Evolutionary conservation across 2,888 invertebrate species (phyloP).

Genomic region (Oscheius myriophilus): DNA sequence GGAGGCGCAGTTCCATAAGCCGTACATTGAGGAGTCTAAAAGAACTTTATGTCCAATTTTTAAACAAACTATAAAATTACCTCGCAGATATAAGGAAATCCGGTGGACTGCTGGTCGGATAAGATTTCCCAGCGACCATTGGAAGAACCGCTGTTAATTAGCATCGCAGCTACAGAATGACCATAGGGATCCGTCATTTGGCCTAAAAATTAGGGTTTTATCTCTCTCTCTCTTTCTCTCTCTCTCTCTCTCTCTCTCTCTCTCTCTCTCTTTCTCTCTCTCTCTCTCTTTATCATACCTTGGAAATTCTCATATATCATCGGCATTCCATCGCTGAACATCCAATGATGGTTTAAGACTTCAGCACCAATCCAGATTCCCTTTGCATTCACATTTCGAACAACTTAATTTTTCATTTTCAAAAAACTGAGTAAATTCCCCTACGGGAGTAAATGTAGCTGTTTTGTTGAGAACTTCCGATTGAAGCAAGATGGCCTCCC

Average conservation of each 20-base stretch:
- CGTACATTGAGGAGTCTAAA: constrained; percentile 14
- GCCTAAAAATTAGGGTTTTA: background rate
- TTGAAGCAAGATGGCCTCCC: constrained; percentile 21
- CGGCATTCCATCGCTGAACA: constrained; percentile 13
- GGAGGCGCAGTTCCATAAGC: constrained; percentile 19
- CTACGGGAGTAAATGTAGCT: constrained; percentile 24
- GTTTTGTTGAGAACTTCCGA: constrained; percentile 9
- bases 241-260: too few species aligned
- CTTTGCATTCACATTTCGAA: constrained; percentile 17
- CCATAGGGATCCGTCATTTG: constrained; percentile 14
- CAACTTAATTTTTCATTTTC: background rate
- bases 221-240: too few species aligned
- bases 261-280: too few species aligned
- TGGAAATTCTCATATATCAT: constrained; percentile 20
- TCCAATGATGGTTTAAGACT: constrained; percentile 13
- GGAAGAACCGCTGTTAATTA: constrained; percentile 8
- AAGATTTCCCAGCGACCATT: constrained; percentile 20
- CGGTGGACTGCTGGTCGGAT: constrained; percentile 11
- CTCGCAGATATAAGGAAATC: constrained; percentile 21
- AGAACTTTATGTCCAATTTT: too few species aligned
- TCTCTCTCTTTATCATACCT: background rate
- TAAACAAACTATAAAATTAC: too few species aligned
- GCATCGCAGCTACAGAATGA: constrained; percentile 19
- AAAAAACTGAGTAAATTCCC: background rate
- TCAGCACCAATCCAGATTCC: constrained; percentile 24